phyloP scores from a whole-genome alignment of 2,797 vertebrate genomes.

The Falco biarmicus region DNA sequence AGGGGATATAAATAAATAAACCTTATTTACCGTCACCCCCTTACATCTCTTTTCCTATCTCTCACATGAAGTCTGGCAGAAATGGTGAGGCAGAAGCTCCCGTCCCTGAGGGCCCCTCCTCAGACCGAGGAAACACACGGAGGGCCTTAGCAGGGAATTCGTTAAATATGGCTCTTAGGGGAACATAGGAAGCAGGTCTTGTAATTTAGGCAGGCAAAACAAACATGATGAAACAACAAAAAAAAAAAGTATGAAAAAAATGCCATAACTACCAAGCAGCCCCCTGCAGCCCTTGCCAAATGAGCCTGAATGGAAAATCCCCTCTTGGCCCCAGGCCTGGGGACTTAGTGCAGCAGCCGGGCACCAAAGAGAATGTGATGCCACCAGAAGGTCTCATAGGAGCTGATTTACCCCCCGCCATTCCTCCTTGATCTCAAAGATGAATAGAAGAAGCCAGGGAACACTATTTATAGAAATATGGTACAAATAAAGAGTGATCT shows the following conservation, averaged over 20 bases:
- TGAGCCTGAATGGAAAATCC: background rate
- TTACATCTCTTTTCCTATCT: background rate
- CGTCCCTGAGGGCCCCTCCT: background rate
- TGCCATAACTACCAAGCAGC: background rate
- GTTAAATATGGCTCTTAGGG: background rate
- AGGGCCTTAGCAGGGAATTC: background rate
- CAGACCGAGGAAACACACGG: background rate
- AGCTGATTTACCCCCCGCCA: background rate
- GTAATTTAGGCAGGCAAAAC: background rate
- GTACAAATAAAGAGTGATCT: background rate
- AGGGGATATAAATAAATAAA: background rate
- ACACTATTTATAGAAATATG: background rate
- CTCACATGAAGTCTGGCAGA: background rate
- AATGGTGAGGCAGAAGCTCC: background rate
- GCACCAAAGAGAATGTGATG: background rate
- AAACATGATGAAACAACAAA: background rate
- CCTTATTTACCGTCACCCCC: background rate
- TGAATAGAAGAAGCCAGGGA: background rate
- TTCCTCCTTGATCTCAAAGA: background rate
- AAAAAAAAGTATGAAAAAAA: no score
- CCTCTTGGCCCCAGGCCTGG: background rate
- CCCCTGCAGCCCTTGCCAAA: background rate
- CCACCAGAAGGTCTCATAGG: background rate
- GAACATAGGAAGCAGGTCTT: background rate
- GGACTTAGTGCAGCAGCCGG: background rate